Evolutionary conservation across 1,140 invertebrate genomes (phyloP).

Genomic region (Megalopta genalis): DNA sequence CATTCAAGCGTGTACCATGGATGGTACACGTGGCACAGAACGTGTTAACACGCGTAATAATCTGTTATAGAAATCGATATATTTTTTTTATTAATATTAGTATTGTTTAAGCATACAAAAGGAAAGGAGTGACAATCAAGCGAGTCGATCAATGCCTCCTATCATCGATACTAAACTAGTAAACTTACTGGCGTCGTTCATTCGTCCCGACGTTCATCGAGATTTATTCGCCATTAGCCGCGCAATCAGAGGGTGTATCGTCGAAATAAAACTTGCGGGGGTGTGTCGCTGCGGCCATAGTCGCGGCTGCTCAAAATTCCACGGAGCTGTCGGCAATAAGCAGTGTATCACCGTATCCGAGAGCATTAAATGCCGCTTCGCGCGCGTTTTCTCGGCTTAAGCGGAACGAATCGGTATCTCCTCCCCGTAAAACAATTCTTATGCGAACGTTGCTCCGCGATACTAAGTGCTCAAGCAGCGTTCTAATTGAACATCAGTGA

Average conservation of each 20-base stretch:
- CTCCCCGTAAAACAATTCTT: no score
- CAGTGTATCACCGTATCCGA: slow-evolving; percentile 74
- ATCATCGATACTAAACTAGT: no score
- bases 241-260: neutral
- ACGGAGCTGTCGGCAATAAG: slow-evolving; percentile 71
- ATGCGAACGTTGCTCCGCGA: no score
- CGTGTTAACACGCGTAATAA: no score
- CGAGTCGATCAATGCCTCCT: no score
- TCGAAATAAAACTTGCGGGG: slow-evolving; percentile 15
- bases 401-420: slow-evolving; percentile 33
- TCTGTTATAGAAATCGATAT: no score
- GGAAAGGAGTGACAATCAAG: no score
- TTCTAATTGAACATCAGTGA: neutral
- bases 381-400: slow-evolving; percentile 44
- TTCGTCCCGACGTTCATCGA: slow-evolving; percentile 31
- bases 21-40: no score
- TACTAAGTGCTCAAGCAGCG: neutral
- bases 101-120: no score
- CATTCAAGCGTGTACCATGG: no score
- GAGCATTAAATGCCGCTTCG: slow-evolving; percentile 67
- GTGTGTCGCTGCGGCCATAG: slow-evolving; percentile 11
- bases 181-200: neutral
- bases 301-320: slow-evolving; percentile 71
- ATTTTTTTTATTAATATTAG: no score
- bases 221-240: slow-evolving; percentile 43